These are phyloP conservation scores for Halesus radiatus DNA, from an alignment of 1,140 invertebrate genomes.

Conservation along the genomic window DNA sequence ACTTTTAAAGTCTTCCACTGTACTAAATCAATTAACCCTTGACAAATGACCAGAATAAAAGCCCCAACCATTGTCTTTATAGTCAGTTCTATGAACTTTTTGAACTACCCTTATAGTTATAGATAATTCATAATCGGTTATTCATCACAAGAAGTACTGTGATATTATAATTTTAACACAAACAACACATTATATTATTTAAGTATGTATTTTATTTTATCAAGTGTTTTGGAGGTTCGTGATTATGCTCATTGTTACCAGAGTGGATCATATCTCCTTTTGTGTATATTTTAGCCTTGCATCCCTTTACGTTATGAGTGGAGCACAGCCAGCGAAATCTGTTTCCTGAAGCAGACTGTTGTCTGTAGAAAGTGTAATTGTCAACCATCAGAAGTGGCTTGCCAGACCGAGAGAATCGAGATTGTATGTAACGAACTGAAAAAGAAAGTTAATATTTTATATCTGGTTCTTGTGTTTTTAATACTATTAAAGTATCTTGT, in stretches of 20 bases:
- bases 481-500: too few species aligned
- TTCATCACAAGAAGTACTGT: not conserved
- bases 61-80: too few species aligned
- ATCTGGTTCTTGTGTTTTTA: too few species aligned
- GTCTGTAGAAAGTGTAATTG: slow-evolving; percentile 24
- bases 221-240: slow-evolving; percentile 25
- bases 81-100: too few species aligned
- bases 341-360: not conserved
- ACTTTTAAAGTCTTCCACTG: too few species aligned
- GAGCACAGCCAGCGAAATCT: slow-evolving; percentile 59
- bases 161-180: too few species aligned
- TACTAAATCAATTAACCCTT: too few species aligned
- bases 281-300: slow-evolving; percentile 60
- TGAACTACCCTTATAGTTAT: too few species aligned
- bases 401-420: not conserved
- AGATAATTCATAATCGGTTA: not conserved
- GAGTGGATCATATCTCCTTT: slow-evolving; percentile 55
- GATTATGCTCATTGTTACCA: slow-evolving; percentile 56
- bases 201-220: not conserved
- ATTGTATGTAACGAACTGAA: slow-evolving; percentile 13
- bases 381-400: slow-evolving; percentile 1
- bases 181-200: not conserved
- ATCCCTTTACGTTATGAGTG: slow-evolving; percentile 59
- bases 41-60: too few species aligned
- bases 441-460: not conserved